Evolutionary conservation across 2,113 vertebrate species (phyloP).

Genomic region (human): GRCh38 chr3:192945501-192946000

Average conservation of each 20-base stretch:
- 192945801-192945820: slow-evolving; percentile 31
- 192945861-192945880: slow-evolving; percentile 19
- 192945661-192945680: slow-evolving; percentile 8
- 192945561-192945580: not conserved
- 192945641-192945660: not conserved
- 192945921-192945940: not conserved
- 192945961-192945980: slow-evolving; percentile 19
- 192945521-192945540: not conserved
- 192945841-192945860: slow-evolving; percentile 12
- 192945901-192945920: slow-evolving; percentile 29
- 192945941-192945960: not conserved
- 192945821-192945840: not conserved
- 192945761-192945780: not conserved
- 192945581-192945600: not conserved
- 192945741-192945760: slow-evolving; percentile 8
- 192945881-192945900: not conserved
- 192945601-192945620: not conserved
- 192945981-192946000: not conserved
- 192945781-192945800: not conserved
- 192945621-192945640: not conserved
- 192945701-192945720: slow-evolving; percentile 20
- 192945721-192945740: slow-evolving; percentile 3
- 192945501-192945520: not conserved
- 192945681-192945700: not conserved
- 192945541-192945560: not conserved